phyloP scores from a whole-genome alignment of 2,888 invertebrate species.

The Epinotia nisella region DNA sequence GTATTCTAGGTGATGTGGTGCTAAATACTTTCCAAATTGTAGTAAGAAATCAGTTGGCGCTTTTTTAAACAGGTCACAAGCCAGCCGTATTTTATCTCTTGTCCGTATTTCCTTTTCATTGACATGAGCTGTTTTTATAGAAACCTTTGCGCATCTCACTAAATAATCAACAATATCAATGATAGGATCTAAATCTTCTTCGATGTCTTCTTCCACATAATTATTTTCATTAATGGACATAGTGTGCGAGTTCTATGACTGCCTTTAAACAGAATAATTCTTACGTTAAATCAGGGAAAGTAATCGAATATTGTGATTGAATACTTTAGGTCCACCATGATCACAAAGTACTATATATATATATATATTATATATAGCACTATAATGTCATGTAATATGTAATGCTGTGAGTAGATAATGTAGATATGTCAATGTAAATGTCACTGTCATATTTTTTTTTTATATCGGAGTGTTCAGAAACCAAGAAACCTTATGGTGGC shows the following conservation, averaged over 20 bases:
- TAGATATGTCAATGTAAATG: too few species aligned
- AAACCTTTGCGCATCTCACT: conserved; percentile 85
- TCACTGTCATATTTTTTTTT: too few species aligned
- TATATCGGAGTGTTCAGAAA: too few species aligned
- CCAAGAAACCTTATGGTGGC: too few species aligned
- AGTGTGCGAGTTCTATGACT: background rate
- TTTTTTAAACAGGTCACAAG: conserved; percentile 85
- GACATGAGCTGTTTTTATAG: conserved; percentile 93
- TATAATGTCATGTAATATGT: too few species aligned
- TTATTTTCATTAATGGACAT: conserved; percentile 31
- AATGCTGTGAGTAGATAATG: too few species aligned
- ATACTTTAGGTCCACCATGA: too few species aligned
- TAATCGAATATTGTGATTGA: background rate
- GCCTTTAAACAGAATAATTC: background rate
- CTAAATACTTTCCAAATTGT: conserved; percentile 90
- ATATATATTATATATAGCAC: too few species aligned
- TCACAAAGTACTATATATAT: too few species aligned
- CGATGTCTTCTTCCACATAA: conserved; percentile 35
- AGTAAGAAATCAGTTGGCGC: conserved; percentile 89
- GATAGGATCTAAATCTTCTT: conserved; percentile 68
- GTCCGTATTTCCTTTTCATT: conserved; percentile 89
- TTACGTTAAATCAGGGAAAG: background rate
- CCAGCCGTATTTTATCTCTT: conserved; percentile 89
- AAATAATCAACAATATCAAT: conserved; percentile 86
- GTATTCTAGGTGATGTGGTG: conserved; percentile 87